Evolutionary conservation across 2,888 invertebrate genomes (phyloP), one percentile per base, ranked within the genome.

Genomic region (Erebia epiphron): DNA sequence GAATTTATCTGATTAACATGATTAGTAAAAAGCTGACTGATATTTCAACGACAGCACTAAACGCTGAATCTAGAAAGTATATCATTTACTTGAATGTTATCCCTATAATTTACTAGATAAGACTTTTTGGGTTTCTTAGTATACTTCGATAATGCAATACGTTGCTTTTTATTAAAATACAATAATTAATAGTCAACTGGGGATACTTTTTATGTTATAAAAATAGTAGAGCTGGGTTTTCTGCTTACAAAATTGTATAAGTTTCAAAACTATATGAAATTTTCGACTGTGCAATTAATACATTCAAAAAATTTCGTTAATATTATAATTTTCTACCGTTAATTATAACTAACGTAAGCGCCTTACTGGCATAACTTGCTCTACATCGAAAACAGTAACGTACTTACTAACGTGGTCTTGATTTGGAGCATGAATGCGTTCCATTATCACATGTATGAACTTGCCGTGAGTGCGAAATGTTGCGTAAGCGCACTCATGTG

Each of bases 371-470:
- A 46, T 43, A 66, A 57, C 56, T 46, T 18, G 56, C 16, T 60
- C 62, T 67, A 72, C 73, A 73, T 74, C 58, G 73, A 75, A 72
- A 75, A 67, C 67, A 63, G 68, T 75, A 72, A 77, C 69, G 69
- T 66, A 73, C 71, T 76, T 66, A 73, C 71, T 76, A 75, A 77
- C 62, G 73, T 57, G 68, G 72, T 75, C 71, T 78, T 71, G 67
- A 75, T 77, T 75, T 74, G 70, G 75, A 79, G 73, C 77, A 73
- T 73, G 76, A 77, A 79, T 78, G 76, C 77, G 71, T 77, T 80
- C 80, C 75, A 75, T 81, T 78, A 84, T 78, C 84, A 88, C 86
- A 84, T 82, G 86, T 84, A 77, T 80, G 78, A 80, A 82, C 79
- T 80, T 79, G 79, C 77, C 75, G 75, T 75, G 75, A 77, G 83